Percentiles rank a stretch among this genome's conserved stretches.
Conservation (phyloP, 2,797 vertebrate genomes). For the Notamacropus eugenii region DNA sequence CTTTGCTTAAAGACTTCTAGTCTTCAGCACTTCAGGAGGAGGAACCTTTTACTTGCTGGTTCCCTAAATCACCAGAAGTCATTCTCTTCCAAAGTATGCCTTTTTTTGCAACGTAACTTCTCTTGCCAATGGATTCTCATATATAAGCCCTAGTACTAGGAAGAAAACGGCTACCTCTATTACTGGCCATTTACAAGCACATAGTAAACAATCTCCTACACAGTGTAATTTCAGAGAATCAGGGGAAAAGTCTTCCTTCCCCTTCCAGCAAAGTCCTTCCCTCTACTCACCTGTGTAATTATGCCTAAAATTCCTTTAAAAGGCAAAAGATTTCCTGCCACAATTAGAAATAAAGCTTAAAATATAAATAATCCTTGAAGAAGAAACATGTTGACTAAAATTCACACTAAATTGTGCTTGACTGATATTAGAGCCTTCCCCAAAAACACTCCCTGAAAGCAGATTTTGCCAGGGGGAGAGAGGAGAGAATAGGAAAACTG, state of each 20-base stretch:
- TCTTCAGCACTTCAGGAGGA: neutral
- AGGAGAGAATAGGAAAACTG: neutral
- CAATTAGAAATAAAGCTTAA: slow-evolving; percentile 35
- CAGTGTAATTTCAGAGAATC: neutral
- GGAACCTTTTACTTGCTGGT: neutral
- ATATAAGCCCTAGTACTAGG: neutral
- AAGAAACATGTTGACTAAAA: neutral
- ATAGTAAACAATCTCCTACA: neutral
- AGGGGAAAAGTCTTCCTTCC: neutral
- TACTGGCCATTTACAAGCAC: rapidly evolving
- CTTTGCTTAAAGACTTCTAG: neutral
- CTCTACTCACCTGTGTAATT: neutral
- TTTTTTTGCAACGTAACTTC: neutral
- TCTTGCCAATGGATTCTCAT: neutral
- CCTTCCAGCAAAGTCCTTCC: neutral
- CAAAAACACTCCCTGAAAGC: neutral
- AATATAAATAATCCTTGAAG: neutral
- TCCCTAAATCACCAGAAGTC: neutral
- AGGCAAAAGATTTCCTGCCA: neutral
- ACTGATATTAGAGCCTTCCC: neutral
- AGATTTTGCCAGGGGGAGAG: neutral
- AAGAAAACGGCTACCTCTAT: neutral
- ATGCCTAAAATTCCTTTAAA: neutral
- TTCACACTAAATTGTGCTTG: neutral
- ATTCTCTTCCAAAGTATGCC: neutral